A percentile compares a stretch with the other conserved stretches of the same genome.
Conservation (phyloP, 2,888 invertebrate genomes). For the Philereme transversata region DNA sequence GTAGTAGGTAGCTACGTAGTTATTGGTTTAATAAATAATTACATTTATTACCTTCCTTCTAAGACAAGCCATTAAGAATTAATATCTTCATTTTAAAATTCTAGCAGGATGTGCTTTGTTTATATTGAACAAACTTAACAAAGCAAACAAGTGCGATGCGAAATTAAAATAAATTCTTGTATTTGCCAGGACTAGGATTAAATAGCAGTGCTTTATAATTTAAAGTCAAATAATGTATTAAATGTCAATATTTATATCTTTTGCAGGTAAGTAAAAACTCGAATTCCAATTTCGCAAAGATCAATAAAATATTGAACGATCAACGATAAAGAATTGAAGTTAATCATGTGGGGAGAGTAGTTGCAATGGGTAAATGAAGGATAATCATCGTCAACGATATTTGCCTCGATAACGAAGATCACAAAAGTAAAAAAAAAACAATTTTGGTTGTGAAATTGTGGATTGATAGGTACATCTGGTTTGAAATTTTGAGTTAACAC, state of each 20-base stretch:
- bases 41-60: constrained; percentile 16
- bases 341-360: too few relatives aligned
- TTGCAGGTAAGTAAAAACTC: too few relatives aligned
- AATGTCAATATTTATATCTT: not conserved
- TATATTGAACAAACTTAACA: constrained; percentile 44
- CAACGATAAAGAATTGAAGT: too few relatives aligned
- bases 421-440: too few relatives aligned
- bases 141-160: constrained; percentile 34
- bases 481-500: too few relatives aligned
- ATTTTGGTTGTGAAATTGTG: too few relatives aligned
- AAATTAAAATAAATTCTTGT: not conserved
- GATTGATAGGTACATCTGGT: too few relatives aligned
- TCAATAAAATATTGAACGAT: too few relatives aligned
- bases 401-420: too few relatives aligned
- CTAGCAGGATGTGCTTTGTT: constrained; percentile 64
- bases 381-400: too few relatives aligned
- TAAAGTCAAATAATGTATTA: not conserved
- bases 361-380: too few relatives aligned
- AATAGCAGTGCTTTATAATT: not conserved
- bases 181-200: not conserved
- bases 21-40: not conserved
- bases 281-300: too few relatives aligned
- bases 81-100: constrained; percentile 41
- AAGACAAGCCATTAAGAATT: not conserved
- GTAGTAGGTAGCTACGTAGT: not conserved